Base-by-base conservation (phyloP, 2,113 vertebrate species). In the Atherinomorus stipes region DNA sequence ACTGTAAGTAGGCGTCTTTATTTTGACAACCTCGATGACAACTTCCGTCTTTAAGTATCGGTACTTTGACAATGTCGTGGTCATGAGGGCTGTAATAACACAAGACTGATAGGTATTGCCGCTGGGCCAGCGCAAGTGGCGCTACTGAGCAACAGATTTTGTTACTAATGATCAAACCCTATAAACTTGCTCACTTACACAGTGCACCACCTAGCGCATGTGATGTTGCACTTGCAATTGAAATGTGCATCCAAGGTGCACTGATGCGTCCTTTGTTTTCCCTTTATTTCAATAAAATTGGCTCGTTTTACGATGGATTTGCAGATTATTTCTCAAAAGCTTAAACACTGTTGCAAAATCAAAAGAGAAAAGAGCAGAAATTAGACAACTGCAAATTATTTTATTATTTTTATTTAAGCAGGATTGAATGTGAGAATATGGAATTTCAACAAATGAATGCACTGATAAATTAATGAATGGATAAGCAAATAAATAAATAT, bases 51-150 rank as follows among this genome's bases (percentile, higher is more conserved):
- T 1, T 6, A 0, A 51, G 21, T 31, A 0, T 2, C 1, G 31
- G 8, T 1, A 1, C 0, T 49, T 69, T 88, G 70, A 88, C 67
- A 51, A 11, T 70, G 80, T 89, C 89, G 85, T 88, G 92, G 93
- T 96, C 96, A 97, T 96, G 96, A 94, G 92, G 91, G 88, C 84
- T 92, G 91, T 91, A 89, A 93, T 89, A 92, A 91, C 89, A 93
- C 91, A 86, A 77, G 85, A 90, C 78, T 86, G 90, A 88, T 87
- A 76, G 85, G 82, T 88, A 81, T 88, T 86, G 92, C 93, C 91
- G 89, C 91, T 80, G 85, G 91, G 87, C 88, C 85, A 89, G 90
- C 86, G 85, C 87, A 79, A 92, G 92, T 80, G 93, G 93, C 92
- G 94, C 91, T 90, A 84, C 85, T 86, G 94, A 93, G 94, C 92